Base-by-base conservation (phyloP, 2,113 vertebrate species). In the Spea bombifrons region DNA sequence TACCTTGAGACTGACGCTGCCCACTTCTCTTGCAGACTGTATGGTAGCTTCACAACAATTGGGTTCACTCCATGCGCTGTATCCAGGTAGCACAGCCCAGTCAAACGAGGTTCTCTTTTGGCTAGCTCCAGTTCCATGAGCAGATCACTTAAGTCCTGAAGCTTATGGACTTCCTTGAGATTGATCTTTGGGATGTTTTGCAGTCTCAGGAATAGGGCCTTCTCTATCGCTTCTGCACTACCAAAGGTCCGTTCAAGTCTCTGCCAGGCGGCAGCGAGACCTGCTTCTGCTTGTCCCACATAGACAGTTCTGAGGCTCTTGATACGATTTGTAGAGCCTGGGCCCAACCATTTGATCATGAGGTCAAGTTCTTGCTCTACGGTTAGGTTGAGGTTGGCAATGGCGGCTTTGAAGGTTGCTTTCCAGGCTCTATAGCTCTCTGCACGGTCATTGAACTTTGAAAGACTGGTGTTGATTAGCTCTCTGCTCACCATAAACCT, bases 221-320 rank as follows among this genome's bases (percentile, higher is more conserved):
- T 78, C n/a, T 83, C 79, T 4, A 75, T 78, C 4, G 76, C 72
- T 59, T 83, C 83, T 30, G 30, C 30, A 30, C 30, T 30, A 30
- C 30, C 30, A 45, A 84, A 86, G n/a, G 75, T 86, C 43, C 85
- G 78, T 4, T 72, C 10, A 5, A 83, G 81, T 59, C 80, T 73
- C 0, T 3, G 8, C 77, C 82, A 79, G 1, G 64, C 69, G 47
- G 73, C 0, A 0, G 69, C 8, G 0, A 85, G 81, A 0, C 75
- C 78, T 49, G 30, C 30, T 30, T 30, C 30, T 30, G 30, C 30
- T 30, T 30, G 30, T 30, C 30, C 30, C 30, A 30, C 30, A 30
- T 30, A 30, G 30, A 30, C 30, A 30, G 30, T 30, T 30, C 30
- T 30, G 43, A 87, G 84, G 4, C 66, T 61, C 52, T 73, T 86